phyloP scores from a whole-genome alignment of 2,888 invertebrate genomes.

The Aleiodes alternator region DNA sequence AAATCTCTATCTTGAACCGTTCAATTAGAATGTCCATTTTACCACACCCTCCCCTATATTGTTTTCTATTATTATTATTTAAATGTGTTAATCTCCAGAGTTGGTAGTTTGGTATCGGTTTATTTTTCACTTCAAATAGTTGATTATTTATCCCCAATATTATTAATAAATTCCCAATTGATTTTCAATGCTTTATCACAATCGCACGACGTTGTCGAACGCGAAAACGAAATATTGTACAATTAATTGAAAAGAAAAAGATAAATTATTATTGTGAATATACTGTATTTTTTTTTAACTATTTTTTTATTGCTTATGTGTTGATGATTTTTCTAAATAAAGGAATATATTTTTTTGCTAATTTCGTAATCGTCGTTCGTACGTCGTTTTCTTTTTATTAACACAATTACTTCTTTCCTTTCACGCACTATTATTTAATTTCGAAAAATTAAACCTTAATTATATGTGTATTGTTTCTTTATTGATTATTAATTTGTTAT shows the following conservation, averaged over 20 bases:
- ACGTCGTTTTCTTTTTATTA: slow-evolving; percentile 46
- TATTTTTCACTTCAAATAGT: slow-evolving; percentile 12
- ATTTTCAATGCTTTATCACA: slow-evolving; percentile 40
- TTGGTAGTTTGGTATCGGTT: slow-evolving; percentile 3
- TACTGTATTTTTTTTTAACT: slow-evolving; percentile 4
- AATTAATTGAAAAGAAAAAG: slow-evolving; percentile 24
- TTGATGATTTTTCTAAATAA: slow-evolving; percentile 34
- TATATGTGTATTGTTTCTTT: not conserved
- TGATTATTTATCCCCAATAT: slow-evolving; percentile 19
- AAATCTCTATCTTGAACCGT: too few species aligned
- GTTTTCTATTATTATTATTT: slow-evolving; percentile 18
- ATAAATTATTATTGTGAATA: slow-evolving; percentile 38
- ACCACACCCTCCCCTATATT: not conserved
- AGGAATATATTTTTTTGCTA: slow-evolving; percentile 43
- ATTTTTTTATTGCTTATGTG: slow-evolving; percentile 1
- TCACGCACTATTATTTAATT: not conserved
- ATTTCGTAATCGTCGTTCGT: slow-evolving; percentile 62
- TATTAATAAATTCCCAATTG: slow-evolving; percentile 13
- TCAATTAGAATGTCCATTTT: too few species aligned
- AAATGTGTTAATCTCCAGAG: not conserved
- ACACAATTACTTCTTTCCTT: not conserved
- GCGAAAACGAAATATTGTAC: slow-evolving; percentile 54
- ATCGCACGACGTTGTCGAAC: slow-evolving; percentile 52
- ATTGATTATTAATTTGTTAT: not conserved
- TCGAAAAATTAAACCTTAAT: not conserved